Conservation (phyloP, 2,888 invertebrate genomes). For the Schizaphis graminum region DNA sequence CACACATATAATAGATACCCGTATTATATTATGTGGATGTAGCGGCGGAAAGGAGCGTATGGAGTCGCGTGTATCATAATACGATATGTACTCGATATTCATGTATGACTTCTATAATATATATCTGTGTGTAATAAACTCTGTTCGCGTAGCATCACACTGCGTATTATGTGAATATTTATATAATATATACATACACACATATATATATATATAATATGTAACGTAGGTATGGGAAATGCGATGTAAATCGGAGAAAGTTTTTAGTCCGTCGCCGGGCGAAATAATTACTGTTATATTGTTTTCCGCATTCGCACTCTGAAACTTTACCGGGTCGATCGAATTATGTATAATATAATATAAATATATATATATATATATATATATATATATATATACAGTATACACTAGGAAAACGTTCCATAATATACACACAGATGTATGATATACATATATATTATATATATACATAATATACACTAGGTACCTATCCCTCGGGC, state of each 20-base stretch:
- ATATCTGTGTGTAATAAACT: background rate
- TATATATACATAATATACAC: background rate
- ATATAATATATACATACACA: too few species aligned
- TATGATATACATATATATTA: background rate
- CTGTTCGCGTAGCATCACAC: background rate
- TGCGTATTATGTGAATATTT: background rate
- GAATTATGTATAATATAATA: background rate
- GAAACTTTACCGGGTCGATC: conserved; percentile 39
- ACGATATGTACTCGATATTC: too few species aligned
- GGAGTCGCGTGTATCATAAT: too few species aligned
- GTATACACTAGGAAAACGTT: background rate
- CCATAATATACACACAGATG: background rate
- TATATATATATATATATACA: background rate
- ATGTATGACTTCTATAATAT: too few species aligned
- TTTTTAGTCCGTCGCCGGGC: background rate
- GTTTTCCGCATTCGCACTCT: background rate
- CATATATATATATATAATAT: background rate
- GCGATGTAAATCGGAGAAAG: conserved; percentile 25
- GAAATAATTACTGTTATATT: conserved; percentile 34
- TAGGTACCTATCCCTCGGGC: background rate
- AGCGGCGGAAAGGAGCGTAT: too few species aligned
- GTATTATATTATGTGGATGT: too few species aligned
- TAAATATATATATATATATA: too few species aligned
- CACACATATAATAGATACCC: too few species aligned
- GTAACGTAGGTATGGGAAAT: background rate